Evolutionary conservation across 1,140 invertebrate genomes (phyloP).

Genomic region (Aphidius ervi): DNA sequence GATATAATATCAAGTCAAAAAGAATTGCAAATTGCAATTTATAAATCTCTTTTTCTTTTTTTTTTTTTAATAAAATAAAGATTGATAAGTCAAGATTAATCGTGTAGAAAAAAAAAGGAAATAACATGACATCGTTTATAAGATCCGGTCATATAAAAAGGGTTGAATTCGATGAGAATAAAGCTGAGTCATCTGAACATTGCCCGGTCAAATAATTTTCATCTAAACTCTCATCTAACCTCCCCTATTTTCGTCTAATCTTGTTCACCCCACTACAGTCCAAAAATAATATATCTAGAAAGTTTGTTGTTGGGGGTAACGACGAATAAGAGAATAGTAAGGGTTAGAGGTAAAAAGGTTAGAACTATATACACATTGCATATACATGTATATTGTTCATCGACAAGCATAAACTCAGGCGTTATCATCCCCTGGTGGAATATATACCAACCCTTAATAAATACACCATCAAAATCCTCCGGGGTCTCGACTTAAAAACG

Average conservation of each 20-base stretch:
- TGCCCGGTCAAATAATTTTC: slow-evolving; percentile 22
- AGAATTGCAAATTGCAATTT: too few species aligned
- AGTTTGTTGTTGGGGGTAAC: slow-evolving; percentile 20
- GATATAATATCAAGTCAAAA: too few species aligned
- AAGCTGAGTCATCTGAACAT: slow-evolving; percentile 31
- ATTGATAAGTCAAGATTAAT: too few species aligned
- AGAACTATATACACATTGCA: slow-evolving; percentile 21
- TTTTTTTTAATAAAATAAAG: too few species aligned
- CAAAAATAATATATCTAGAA: slow-evolving; percentile 31
- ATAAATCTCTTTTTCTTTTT: too few species aligned
- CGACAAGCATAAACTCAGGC: too few species aligned
- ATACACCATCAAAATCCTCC: slow-evolving; percentile 30
- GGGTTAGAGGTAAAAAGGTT: slow-evolving; percentile 21
- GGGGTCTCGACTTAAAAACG: slow-evolving; percentile 22
- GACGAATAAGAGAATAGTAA: slow-evolving; percentile 30
- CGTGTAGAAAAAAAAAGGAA: too few species aligned
- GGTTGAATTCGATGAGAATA: slow-evolving; percentile 12
- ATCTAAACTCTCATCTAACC: slow-evolving; percentile 50
- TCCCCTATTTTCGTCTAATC: slow-evolving; percentile 45
- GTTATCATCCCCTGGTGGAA: slow-evolving; percentile 25
- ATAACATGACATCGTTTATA: too few species aligned
- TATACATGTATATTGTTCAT: slow-evolving; percentile 4
- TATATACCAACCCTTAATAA: slow-evolving; percentile 42
- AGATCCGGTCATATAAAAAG: neutral
- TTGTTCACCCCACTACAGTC: slow-evolving; percentile 29